Percentiles rank a stretch among this genome's conserved stretches.
Evolutionary conservation across 1,140 invertebrate species (phyloP).

Genomic region (Drosophila kanapiae): DNA sequence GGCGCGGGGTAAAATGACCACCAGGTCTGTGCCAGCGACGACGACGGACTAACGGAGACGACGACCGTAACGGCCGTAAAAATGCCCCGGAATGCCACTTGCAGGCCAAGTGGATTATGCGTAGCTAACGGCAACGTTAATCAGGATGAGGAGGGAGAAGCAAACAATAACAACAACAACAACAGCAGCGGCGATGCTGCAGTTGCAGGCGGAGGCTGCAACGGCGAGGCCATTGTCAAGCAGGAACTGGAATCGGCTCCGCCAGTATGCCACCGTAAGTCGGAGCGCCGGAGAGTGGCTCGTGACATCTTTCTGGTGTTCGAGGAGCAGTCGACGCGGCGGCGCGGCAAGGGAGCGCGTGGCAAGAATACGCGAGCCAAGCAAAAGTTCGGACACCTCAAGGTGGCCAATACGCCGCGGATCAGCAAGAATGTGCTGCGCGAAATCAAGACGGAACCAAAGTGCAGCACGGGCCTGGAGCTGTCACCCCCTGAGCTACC

Average conservation of each 20-base stretch:
- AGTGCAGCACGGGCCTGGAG: conserved; percentile 54
- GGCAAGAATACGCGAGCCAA: conserved; percentile 65
- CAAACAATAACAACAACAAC: conserved; percentile 39
- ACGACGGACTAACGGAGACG: conserved; percentile 55
- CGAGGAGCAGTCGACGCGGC: conserved; percentile 72
- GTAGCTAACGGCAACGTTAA: conserved; percentile 53
- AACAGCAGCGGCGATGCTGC: conserved; percentile 14
- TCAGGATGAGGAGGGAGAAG: conserved; percentile 32
- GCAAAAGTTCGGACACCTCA: conserved; percentile 79
- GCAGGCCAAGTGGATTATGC: conserved; percentile 76
- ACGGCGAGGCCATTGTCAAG: conserved; percentile 49
- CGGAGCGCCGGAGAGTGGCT: conserved; percentile 80
- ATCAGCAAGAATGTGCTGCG: conserved; percentile 68
- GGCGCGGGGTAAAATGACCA: conserved; percentile 53
- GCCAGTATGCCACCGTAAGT: conserved; percentile 77
- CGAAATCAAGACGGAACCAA: conserved; percentile 84
- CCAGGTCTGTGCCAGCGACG: conserved; percentile 46
- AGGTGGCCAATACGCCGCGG: conserved; percentile 73
- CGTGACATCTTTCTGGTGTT: conserved; percentile 83
- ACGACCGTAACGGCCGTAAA: conserved; percentile 68
- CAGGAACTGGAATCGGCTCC: conserved; percentile 69
- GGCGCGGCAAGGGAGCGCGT: conserved; percentile 63
- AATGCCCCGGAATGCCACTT: conserved; percentile 78
- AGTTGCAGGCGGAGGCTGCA: background rate
- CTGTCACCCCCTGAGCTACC: background rate